A percentile compares a stretch with the other conserved stretches of the same genome.
Conservation (phyloP, 1,140 invertebrate species). For the Ectropis grisescens region DNA sequence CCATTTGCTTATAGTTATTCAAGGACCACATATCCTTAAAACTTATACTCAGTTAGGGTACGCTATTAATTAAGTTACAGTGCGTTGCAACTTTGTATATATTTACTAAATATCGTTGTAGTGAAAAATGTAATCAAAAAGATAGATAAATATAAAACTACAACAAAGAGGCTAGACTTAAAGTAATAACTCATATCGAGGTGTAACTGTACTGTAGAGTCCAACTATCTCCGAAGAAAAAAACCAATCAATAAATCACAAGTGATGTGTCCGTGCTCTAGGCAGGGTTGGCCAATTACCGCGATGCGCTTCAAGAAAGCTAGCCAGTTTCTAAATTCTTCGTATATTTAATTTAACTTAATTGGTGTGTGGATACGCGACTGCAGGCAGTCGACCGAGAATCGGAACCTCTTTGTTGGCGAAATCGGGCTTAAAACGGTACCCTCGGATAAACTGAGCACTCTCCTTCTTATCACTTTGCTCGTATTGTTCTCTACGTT, state of each 20-base stretch:
- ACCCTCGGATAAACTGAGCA: slow-evolving; percentile 20
- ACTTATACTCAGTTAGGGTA: too few species aligned
- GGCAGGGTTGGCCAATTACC: slow-evolving; percentile 60
- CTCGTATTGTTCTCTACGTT: slow-evolving; percentile 8
- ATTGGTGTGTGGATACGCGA: slow-evolving; percentile 56
- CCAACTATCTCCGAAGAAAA: slow-evolving; percentile 9
- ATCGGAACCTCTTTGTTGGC: slow-evolving; percentile 49
- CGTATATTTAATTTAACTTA: slow-evolving; percentile 66
- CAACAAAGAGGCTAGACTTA: slow-evolving; percentile 4
- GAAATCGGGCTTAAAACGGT: slow-evolving; percentile 44
- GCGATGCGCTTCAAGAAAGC: slow-evolving; percentile 66
- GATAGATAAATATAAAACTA: too few species aligned
- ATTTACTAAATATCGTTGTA: too few species aligned
- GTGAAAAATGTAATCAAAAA: too few species aligned
- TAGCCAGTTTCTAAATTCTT: slow-evolving; percentile 69
- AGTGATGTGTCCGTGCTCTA: slow-evolving; percentile 51
- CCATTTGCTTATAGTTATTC: too few species aligned
- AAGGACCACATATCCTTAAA: too few species aligned
- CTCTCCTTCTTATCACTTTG: slow-evolving; percentile 16
- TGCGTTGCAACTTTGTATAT: too few species aligned
- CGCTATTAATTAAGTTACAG: too few species aligned
- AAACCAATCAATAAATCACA: slow-evolving; percentile 52
- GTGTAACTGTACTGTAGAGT: slow-evolving; percentile 23
- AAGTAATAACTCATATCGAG: slow-evolving; percentile 14
- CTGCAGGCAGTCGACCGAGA: slow-evolving; percentile 49